Base-by-base conservation (phyloP, 2,113 vertebrate genomes). In the Dasyornis broadbenti region DNA sequence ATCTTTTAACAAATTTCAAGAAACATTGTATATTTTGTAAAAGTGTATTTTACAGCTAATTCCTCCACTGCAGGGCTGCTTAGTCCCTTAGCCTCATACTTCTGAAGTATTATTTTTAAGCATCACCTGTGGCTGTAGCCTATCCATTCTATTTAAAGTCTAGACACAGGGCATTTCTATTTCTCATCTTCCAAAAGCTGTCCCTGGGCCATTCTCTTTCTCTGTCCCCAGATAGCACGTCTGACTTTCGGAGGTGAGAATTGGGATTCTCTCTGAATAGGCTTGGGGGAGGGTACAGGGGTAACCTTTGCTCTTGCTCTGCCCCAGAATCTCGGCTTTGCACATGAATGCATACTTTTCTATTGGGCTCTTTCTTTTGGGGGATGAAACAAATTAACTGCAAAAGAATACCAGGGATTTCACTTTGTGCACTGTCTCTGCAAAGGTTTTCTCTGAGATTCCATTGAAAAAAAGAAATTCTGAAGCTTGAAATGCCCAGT, bases 261-360 rank as follows among this genome's bases (percentile, higher is more conserved):
- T 6, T 84, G 13, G 40, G 80, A 92, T 89, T 91, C 65, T 49
- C 40, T 84, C 40, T 92, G 70, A 95, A 93, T 68, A 89, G 89
- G 44, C 52, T 28, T 82, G 65, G 73, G 83, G 89, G 83, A 89
- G 91, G 60, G 40, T 71, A 7, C 26, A 28, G 47, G 33, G n/a
- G 10, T 94, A 96, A 92, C 86, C 86, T 95, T 94, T 96, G 92
- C 77, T 94, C 80, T 83, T 94, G 65, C 66, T 86, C 78, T 82
- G 83, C 49, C 44, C 24, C 69, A 82, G 69, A 86, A 92, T 79
- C 65, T 89, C 12, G 0, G 47, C 80, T 96, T 97, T 96, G 86
- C 89, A 95, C 94, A 94, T 92, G 92, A 90, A 94, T 97, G 76
- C 54, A 56, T 92, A 69, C 61, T 77, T 39, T 85, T 88, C 82